Conservation (phyloP, 1,140 invertebrate genomes). For the Araneus ventricosus region DNA sequence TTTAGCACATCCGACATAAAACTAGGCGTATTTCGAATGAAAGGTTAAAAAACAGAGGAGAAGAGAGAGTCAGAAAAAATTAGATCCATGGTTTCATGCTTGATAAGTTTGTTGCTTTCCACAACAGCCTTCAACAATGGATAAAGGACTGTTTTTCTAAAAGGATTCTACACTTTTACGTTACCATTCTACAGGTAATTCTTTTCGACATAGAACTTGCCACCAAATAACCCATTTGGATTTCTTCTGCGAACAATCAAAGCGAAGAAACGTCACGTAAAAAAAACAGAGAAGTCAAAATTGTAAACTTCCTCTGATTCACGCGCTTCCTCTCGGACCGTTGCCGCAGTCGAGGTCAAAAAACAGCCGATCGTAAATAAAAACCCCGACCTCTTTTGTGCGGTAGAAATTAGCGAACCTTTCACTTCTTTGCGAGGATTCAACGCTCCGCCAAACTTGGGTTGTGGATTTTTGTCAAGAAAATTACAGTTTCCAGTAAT, state of each 20-base stretch:
- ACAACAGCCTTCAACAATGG: neutral
- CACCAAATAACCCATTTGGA: neutral
- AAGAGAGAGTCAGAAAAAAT: neutral
- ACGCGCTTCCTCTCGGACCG: neutral
- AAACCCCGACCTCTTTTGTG: neutral
- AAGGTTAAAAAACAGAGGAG: neutral
- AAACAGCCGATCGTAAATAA: neutral
- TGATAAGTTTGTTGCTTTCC: neutral
- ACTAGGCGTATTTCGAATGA: too few species aligned
- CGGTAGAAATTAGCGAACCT: neutral
- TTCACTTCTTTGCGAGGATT: neutral
- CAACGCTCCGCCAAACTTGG: neutral
- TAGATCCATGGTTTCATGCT: neutral
- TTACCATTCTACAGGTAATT: neutral
- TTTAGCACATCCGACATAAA: too few species aligned
- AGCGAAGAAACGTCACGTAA: neutral
- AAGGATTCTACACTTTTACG: neutral
- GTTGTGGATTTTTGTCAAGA: constrained; percentile 6
- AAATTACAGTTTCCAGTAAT: neutral
- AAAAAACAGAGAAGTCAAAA: neutral
- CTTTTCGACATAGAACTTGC: neutral
- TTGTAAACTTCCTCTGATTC: neutral
- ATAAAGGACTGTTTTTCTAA: neutral
- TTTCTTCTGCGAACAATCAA: neutral
- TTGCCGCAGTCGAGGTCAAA: neutral